Conservation (phyloP, 1,140 invertebrate species). For the Hyphantria cunea region DNA sequence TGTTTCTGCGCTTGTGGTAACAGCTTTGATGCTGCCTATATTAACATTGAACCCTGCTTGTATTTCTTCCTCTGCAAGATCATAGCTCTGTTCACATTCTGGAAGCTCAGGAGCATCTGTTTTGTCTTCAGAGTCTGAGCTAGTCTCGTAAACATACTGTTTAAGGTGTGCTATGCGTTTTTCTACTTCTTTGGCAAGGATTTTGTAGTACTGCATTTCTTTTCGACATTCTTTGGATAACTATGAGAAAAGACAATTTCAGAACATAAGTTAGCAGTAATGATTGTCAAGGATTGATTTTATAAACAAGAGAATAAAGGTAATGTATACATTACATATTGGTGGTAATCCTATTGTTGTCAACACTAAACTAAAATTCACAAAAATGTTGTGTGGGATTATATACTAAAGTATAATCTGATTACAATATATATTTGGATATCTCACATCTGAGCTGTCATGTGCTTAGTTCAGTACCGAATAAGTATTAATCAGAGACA, state of each 20-base stretch:
- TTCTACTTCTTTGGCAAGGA: conserved; percentile 83
- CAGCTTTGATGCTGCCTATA: conserved; percentile 21
- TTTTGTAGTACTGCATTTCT: conserved; percentile 85
- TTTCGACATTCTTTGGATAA: conserved; percentile 83
- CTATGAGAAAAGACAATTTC: conserved; percentile 55
- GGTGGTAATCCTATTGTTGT: too few relatives aligned
- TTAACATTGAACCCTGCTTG: conserved; percentile 29
- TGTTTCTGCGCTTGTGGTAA: conserved; percentile 25
- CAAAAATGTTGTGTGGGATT: too few relatives aligned
- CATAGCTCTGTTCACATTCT: conserved; percentile 56
- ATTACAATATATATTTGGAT: too few relatives aligned
- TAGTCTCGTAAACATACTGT: conserved; percentile 52
- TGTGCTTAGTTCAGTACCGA: too few relatives aligned
- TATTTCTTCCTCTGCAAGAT: conserved; percentile 39
- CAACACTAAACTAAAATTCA: too few relatives aligned
- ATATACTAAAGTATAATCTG: too few relatives aligned
- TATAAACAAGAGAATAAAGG: too few relatives aligned
- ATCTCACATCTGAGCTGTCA: too few relatives aligned
- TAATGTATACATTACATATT: too few relatives aligned
- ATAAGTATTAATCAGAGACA: too few relatives aligned
- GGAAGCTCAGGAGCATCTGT: conserved; percentile 68
- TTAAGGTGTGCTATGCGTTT: conserved; percentile 69
- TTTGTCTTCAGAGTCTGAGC: conserved; percentile 58
- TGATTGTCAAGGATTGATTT: too few relatives aligned
- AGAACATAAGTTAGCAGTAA: conserved; percentile 1